Base-by-base conservation (phyloP, 2,888 invertebrate genomes). In the Tipula lateralis region DNA sequence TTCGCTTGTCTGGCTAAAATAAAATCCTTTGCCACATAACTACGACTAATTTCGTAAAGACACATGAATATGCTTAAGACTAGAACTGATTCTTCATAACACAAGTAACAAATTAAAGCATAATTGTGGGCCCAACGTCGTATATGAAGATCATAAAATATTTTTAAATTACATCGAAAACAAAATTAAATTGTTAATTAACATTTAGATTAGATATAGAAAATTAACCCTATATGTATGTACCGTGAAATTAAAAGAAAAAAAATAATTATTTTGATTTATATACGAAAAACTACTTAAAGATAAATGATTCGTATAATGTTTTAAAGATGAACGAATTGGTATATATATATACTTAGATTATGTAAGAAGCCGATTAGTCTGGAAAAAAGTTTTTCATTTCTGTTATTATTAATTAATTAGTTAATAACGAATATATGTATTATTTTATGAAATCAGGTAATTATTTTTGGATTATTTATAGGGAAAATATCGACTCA, bases 381-480 rank as follows among this genome's bases (percentile, higher is more conserved):
- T 7, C 36, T 12, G 36, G 34, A 34, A 50, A 0, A 16, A 44
- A 16, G 2, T 44, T 44, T 16, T 44, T 44, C 16, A 16, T 44
- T 16, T 44, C 44, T 9, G 44, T 44, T 44, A 44, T 50, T 50
- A 16, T 50, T 50, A 50, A 50, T 50, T 50, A 50, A 50, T 50
- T 50, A 50, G 44, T 50, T 50, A 50, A 50, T 50, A 39, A 36
- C 36, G 36, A 36, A 9, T 36, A 36, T 32, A 32, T 4, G 3
- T 32, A 32, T 39, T n/a, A 39, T 19, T 9, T 24, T 24, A 19
- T 9, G 24, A 24, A 66, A 66, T 66, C 1, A 66, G 7, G 66
- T 66, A 66, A 66, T 66, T 66, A 66, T 24, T 66, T 66, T 66
- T 24, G 66, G 66, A 66, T 66, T 66, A 66, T 66, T 66, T 66